Conservation (phyloP, 2,113 vertebrate species). For the Istiophorus platypterus region DNA sequence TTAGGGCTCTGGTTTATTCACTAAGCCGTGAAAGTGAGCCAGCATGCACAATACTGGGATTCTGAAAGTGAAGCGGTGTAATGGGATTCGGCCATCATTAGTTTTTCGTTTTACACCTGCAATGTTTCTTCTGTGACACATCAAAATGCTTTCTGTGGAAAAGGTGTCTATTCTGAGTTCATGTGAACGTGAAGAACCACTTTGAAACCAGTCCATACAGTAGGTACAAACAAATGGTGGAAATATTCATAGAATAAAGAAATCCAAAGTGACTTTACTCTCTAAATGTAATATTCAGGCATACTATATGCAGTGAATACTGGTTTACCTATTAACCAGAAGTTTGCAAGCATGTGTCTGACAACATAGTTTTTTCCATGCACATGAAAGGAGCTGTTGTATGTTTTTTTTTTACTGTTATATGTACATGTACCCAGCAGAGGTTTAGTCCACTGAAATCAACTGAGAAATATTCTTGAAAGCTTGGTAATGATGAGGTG, state of each 20-base stretch:
- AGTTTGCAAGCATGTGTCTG: slow-evolving; percentile 32
- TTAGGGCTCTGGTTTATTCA: slow-evolving; percentile 13
- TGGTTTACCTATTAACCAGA: not conserved
- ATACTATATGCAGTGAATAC: slow-evolving; percentile 29
- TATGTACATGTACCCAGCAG: slow-evolving; percentile 3
- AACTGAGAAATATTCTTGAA: slow-evolving; percentile 5
- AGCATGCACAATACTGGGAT: slow-evolving; percentile 20
- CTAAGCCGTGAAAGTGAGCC: slow-evolving; percentile 9
- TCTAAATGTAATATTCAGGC: slow-evolving; percentile 32
- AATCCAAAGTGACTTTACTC: slow-evolving; percentile 42
- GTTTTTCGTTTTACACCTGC: not conserved
- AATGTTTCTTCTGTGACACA: slow-evolving; percentile 8
- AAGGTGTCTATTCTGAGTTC: not conserved
- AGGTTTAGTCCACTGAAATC: not conserved
- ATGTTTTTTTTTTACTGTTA: slow-evolving; percentile 11
- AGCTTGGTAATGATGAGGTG: not conserved
- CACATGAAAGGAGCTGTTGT: slow-evolving; percentile 11
- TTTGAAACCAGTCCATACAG: slow-evolving; percentile 22
- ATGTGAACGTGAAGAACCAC: slow-evolving; percentile 17
- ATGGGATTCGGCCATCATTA: slow-evolving; percentile 21
- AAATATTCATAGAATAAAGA: slow-evolving; percentile 37
- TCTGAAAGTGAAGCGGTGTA: slow-evolving; percentile 13
- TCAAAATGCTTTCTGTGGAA: not conserved
- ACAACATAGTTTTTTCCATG: slow-evolving; percentile 1
- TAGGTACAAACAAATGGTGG: slow-evolving; percentile 35